phyloP scores from a whole-genome alignment of 2,113 vertebrate genomes.

The Morone chrysops region DNA sequence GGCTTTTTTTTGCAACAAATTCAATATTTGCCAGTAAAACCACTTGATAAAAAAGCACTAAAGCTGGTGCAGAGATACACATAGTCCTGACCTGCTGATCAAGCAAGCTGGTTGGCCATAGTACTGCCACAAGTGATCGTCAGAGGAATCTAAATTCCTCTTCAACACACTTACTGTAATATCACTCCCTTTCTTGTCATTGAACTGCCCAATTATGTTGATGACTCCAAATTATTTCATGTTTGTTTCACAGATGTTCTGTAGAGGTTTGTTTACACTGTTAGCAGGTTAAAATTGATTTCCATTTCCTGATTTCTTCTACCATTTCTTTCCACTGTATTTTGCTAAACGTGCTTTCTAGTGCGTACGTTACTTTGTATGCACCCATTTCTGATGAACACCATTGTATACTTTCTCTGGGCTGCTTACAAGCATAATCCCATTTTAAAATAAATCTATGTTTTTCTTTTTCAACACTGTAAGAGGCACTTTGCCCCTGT shows the following conservation, averaged over 20 bases:
- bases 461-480: constrained; percentile 7
- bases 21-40: not conserved
- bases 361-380: not conserved
- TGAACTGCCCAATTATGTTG: not conserved
- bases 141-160: not conserved
- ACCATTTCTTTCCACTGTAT: not conserved
- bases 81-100: no score
- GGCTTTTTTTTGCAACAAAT: no score
- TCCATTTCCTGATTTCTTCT: not conserved
- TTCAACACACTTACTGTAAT: not conserved
- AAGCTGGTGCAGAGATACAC: not conserved
- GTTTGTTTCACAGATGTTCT: not conserved
- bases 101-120: not conserved
- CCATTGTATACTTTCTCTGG: not conserved
- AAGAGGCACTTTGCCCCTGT: constrained; percentile 12
- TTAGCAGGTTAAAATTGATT: not conserved
- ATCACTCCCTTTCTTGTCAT: no score
- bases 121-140: not conserved
- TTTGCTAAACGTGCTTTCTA: not conserved
- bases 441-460: not conserved
- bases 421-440: not conserved
- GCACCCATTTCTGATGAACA: no score
- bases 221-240: constrained; percentile 6
- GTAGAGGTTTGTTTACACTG: not conserved
- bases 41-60: not conserved